Percentiles rank a stretch among this genome's conserved stretches.
Conservation (phyloP, 1,140 invertebrate species). For the Littorina saxatilis region DNA sequence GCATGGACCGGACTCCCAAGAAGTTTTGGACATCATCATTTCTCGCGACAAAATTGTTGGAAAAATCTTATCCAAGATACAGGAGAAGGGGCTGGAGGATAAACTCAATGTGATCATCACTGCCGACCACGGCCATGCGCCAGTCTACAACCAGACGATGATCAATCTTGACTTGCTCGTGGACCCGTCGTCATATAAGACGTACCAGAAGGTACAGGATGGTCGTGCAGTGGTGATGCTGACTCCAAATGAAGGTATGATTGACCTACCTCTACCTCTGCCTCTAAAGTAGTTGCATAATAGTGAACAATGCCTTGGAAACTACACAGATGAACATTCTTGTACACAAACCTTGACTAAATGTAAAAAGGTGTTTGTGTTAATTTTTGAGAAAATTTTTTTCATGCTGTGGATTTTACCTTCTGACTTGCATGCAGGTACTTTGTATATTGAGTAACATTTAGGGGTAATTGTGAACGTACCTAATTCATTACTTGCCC, state of each 20-base stretch:
- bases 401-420: no score
- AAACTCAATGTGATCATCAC: conserved; percentile 83
- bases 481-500: no score
- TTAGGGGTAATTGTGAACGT: no score
- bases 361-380: no score
- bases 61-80: conserved; percentile 64
- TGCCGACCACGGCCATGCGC: conserved; percentile 82
- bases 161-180: conserved; percentile 9
- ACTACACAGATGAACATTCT: no score
- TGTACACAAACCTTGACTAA: no score
- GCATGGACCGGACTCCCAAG: conserved; percentile 69
- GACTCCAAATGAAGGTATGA: conserved; percentile 5
- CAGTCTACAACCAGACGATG: neutral
- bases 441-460: no score
- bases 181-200: neutral
- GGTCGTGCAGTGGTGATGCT: neutral
- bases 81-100: conserved; percentile 75
- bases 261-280: neutral
- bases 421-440: no score
- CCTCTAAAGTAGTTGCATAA: no score
- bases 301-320: no score
- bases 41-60: conserved; percentile 57
- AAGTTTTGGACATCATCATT: conserved; percentile 60
- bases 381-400: no score
- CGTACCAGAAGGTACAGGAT: neutral